Evolutionary conservation across 2,113 vertebrate species (phyloP).

Genomic region (Andinoacara biseriatus): DNA sequence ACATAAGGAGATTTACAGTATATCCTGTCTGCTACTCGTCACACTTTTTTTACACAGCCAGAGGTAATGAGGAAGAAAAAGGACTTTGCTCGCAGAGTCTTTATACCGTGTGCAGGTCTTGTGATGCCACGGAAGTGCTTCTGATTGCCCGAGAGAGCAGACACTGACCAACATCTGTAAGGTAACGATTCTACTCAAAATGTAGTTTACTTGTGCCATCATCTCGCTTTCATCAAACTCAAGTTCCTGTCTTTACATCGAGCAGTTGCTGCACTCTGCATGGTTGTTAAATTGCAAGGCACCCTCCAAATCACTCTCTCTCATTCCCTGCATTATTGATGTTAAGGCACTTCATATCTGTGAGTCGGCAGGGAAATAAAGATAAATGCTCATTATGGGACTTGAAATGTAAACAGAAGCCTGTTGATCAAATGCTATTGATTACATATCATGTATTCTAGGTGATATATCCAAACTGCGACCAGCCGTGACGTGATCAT

Average conservation of each 20-base stretch:
- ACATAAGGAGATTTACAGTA: background rate
- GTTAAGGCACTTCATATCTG: background rate
- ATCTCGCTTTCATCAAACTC: background rate
- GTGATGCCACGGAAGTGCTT: conserved; percentile 62
- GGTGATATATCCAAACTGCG: background rate
- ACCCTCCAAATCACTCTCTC: background rate
- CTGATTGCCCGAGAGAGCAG: conserved; percentile 28
- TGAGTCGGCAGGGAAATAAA: background rate
- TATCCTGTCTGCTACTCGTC: conserved; percentile 10
- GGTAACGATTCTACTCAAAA: conserved; percentile 49
- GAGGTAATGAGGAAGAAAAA: conserved; percentile 66
- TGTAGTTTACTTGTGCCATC: background rate
- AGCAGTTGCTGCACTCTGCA: background rate
- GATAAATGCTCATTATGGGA: background rate
- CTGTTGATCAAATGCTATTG: background rate
- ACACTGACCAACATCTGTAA: conserved; percentile 33
- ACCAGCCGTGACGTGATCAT: conserved; percentile 53
- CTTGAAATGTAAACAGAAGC: background rate
- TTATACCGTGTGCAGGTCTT: conserved; percentile 49
- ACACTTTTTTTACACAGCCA: conserved; percentile 14
- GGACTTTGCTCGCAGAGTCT: conserved; percentile 76
- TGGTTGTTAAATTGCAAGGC: background rate
- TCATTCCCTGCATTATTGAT: background rate
- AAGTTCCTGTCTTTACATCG: background rate
- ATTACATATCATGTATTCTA: background rate